These are phyloP conservation scores for Drosophila kokeensis DNA, from an alignment of 2,888 invertebrate species.

Conservation along the genomic window DNA sequence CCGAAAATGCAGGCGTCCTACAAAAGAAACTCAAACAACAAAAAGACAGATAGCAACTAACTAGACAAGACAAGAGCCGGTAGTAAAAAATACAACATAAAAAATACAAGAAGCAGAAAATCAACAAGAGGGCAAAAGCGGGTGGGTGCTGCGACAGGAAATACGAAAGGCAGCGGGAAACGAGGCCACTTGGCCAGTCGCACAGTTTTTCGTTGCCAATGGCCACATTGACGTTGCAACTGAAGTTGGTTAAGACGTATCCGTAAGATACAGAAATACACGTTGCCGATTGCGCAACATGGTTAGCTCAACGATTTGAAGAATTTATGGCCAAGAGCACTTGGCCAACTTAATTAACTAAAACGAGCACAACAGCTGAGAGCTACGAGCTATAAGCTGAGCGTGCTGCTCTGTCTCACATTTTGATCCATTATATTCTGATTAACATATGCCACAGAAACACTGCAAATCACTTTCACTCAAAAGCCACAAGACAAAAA, in stretches of 20 bases:
- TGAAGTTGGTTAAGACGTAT: constrained; percentile 22
- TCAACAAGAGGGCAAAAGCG: constrained; percentile 27
- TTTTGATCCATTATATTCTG: constrained; percentile 63
- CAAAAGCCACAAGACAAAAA: constrained; percentile 41
- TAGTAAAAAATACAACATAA: constrained; percentile 24
- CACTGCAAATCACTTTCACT: constrained; percentile 74
- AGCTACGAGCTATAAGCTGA: neutral
- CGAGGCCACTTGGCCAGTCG: constrained; percentile 57
- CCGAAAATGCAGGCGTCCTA: constrained; percentile 54
- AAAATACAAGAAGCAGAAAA: constrained; percentile 17
- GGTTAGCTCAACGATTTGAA: constrained; percentile 42
- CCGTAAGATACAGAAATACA: constrained; percentile 33
- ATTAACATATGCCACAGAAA: constrained; percentile 67
- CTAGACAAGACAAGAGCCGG: constrained; percentile 26
- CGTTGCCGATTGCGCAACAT: constrained; percentile 63
- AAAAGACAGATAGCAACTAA: constrained; percentile 7
- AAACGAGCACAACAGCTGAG: constrained; percentile 14
- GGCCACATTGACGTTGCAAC: constrained; percentile 67
- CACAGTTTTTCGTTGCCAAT: constrained; percentile 62
- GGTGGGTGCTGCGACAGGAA: constrained; percentile 59
- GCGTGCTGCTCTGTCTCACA: constrained; percentile 15
- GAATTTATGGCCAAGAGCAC: constrained; percentile 63
- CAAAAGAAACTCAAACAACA: constrained; percentile 33
- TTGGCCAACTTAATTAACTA: constrained; percentile 64
- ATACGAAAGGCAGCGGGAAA: constrained; percentile 63